These are phyloP conservation scores for Lepidurus couesii DNA, from an alignment of 1,140 invertebrate genomes.

Conservation along the genomic window DNA sequence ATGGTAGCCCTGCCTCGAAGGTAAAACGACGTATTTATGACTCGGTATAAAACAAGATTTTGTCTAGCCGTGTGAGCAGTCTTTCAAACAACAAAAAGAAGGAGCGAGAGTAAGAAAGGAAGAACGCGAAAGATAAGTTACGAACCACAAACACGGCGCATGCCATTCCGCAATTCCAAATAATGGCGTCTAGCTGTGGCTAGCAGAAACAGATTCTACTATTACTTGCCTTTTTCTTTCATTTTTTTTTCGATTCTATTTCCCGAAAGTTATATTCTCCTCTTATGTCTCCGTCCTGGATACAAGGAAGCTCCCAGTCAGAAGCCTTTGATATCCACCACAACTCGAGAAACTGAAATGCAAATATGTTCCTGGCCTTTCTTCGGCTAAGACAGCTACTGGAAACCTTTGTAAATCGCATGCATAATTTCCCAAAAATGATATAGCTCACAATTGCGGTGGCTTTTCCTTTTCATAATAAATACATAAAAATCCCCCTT, in stretches of 20 bases:
- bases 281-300: background rate
- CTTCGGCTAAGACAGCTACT: too few species aligned
- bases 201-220: background rate
- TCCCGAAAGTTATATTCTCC: background rate
- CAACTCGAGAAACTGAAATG: background rate
- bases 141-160: background rate
- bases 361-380: background rate
- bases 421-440: too few species aligned
- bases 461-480: too few species aligned
- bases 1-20: background rate
- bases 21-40: constrained; percentile 1
- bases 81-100: background rate
- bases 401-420: too few species aligned
- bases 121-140: background rate
- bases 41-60: background rate
- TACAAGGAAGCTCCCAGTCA: background rate
- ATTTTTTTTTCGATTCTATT: background rate
- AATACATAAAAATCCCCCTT: too few species aligned
- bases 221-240: background rate
- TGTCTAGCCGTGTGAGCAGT: background rate
- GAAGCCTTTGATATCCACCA: background rate
- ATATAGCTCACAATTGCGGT: too few species aligned
- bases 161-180: constrained; percentile 18
- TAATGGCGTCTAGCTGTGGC: background rate
- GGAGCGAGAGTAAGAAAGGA: background rate